Percentiles rank a stretch among this genome's conserved stretches.
phyloP scores from a whole-genome alignment of 2,113 vertebrate species.

The Spea multiplicata region DNA sequence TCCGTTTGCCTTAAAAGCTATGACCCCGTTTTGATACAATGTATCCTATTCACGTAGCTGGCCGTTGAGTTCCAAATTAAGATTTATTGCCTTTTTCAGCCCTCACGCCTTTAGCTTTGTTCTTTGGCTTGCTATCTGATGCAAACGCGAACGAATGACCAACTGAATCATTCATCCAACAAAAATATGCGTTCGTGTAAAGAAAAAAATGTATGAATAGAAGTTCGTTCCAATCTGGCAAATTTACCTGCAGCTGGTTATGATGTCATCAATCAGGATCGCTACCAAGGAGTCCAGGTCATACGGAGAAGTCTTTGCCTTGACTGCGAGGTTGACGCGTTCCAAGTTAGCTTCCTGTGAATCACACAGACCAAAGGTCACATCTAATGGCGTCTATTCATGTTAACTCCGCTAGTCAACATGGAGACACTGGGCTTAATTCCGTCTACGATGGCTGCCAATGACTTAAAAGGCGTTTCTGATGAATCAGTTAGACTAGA shows the following conservation, averaged over 20 bases:
- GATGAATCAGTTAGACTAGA: no score
- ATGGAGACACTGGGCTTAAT: neutral
- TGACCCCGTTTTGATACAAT: slow-evolving; percentile 49
- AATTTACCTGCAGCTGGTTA: slow-evolving; percentile 85
- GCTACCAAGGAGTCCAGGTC: slow-evolving; percentile 71
- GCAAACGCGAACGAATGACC: slow-evolving; percentile 42
- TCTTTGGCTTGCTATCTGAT: slow-evolving; percentile 52
- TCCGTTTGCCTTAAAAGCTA: neutral
- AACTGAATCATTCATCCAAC: slow-evolving; percentile 11
- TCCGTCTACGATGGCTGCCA: neutral
- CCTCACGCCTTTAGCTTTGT: slow-evolving; percentile 61
- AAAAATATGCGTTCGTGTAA: neutral
- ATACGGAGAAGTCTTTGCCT: slow-evolving; percentile 57
- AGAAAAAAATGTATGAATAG: neutral
- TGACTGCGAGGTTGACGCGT: slow-evolving; percentile 72
- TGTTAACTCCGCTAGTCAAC: neutral
- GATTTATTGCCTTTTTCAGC: slow-evolving; percentile 61
- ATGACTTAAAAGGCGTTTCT: no score
- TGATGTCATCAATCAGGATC: slow-evolving; percentile 79
- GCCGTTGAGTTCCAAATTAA: slow-evolving; percentile 30
- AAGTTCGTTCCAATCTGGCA: neutral
- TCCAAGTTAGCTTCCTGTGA: slow-evolving; percentile 79
- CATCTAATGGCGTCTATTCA: neutral
- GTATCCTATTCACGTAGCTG: slow-evolving; percentile 56
- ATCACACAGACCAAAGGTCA: neutral